Conservation (phyloP, 2,797 vertebrate genomes). For the Enteromius thamalakanensis region DNA sequence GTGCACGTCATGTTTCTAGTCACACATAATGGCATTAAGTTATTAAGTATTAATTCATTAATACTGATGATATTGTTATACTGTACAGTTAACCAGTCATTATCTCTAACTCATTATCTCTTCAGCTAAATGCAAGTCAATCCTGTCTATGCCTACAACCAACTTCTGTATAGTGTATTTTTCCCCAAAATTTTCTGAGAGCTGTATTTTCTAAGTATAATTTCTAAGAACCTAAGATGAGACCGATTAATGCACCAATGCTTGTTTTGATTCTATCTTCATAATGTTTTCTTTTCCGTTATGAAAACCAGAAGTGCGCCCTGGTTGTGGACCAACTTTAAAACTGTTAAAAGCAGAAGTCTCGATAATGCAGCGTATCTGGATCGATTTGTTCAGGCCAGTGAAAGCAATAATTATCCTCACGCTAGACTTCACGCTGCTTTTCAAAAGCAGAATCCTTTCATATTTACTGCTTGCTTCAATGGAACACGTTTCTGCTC, state of each 20-base stretch:
- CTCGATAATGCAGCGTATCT: constrained; percentile 34
- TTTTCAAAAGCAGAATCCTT: constrained; percentile 32
- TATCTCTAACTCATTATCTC: no score
- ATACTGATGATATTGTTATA: no score
- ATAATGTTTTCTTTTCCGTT: neutral
- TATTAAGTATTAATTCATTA: neutral
- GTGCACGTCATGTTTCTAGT: neutral
- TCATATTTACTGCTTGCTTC: constrained; percentile 61
- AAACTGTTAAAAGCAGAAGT: constrained; percentile 28
- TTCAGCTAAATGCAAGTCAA: neutral
- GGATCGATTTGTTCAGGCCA: constrained; percentile 30
- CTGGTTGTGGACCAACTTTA: constrained; percentile 6
- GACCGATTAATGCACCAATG: neutral
- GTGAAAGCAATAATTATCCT: constrained; percentile 40
- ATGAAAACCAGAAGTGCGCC: constrained; percentile 27
- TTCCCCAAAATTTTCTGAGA: constrained; percentile 1
- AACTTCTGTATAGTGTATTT: neutral
- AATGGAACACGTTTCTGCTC: constrained; percentile 67
- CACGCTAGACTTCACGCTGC: constrained; percentile 45
- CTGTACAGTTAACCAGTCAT: neutral
- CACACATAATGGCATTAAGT: neutral
- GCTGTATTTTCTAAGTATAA: neutral
- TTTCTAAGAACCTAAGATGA: neutral
- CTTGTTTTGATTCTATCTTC: constrained; percentile 9
- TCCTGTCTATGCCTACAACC: neutral